A percentile compares a stretch with the other conserved stretches of the same genome.
These are phyloP conservation scores for Zygothrica quintamaculata DNA, from an alignment of 2,888 invertebrate genomes.

Conservation along the genomic window DNA sequence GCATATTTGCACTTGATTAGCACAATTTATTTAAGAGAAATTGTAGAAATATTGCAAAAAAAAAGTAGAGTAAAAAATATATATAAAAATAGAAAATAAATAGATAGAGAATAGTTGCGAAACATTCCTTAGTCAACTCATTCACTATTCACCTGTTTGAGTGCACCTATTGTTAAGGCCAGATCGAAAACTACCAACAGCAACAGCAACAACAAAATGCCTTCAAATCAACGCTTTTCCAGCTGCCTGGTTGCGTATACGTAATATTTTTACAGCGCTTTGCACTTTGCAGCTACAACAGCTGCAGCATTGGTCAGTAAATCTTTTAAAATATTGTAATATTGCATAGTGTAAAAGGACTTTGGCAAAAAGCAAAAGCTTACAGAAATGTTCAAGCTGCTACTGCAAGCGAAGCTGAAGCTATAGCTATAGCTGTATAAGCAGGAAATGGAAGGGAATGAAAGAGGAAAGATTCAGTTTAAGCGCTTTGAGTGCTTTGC, in stretches of 20 bases:
- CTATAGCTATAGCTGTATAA: too few relatives aligned
- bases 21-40: constrained; percentile 20
- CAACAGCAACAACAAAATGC: too few relatives aligned
- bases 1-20: constrained; percentile 56
- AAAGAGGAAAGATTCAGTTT: constrained; percentile 29
- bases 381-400: not conserved
- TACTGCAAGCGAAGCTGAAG: too few relatives aligned
- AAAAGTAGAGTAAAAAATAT: not conserved
- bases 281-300: constrained; percentile 62
- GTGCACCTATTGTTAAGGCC: constrained; percentile 30
- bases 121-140: constrained; percentile 6
- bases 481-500: constrained; percentile 63
- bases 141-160: constrained; percentile 23
- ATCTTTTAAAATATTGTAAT: constrained; percentile 75
- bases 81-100: not conserved
- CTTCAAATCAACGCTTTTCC: constrained; percentile 18
- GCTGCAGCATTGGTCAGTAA: constrained; percentile 70
- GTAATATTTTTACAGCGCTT: constrained; percentile 72
- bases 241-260: constrained; percentile 52
- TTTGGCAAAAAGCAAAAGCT: constrained; percentile 15
- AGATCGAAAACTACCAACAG: constrained; percentile 34
- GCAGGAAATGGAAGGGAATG: not conserved
- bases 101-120: constrained; percentile 16
- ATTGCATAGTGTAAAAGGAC: constrained; percentile 33
- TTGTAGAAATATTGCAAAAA: not conserved